phyloP scores from a whole-genome alignment of 2,797 vertebrate species.

The Dipus sagitta region DNA sequence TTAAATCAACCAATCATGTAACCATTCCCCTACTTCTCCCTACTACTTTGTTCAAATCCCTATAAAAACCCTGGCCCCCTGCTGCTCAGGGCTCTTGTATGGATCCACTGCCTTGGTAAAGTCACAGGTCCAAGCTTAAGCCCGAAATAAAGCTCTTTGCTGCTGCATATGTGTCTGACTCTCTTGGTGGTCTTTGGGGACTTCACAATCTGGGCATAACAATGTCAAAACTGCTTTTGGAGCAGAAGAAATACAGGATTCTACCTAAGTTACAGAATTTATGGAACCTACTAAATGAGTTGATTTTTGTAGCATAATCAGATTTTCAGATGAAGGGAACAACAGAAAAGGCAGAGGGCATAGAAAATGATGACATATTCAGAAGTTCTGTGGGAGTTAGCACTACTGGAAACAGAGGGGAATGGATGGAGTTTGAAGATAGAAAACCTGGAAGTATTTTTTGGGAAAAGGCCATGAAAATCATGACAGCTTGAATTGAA shows the following conservation, averaged over 20 bases:
- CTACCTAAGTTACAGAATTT: background rate
- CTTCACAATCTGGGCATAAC: too few species aligned
- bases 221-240: background rate
- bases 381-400: background rate
- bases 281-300: background rate
- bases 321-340: background rate
- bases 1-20: too few species aligned
- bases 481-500: conserved; percentile 13
- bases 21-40: too few species aligned
- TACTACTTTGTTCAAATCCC: too few species aligned
- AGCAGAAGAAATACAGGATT: background rate
- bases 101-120: too few species aligned
- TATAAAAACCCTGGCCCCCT: too few species aligned
- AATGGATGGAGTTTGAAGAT: background rate
- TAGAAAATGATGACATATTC: background rate
- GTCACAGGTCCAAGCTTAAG: too few species aligned
- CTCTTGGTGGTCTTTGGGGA: too few species aligned
- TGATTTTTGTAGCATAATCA: background rate
- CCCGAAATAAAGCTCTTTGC: too few species aligned
- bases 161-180: too few species aligned
- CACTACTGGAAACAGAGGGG: background rate
- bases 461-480: background rate
- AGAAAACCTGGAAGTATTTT: background rate
- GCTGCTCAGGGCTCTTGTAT: too few species aligned
- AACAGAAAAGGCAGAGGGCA: background rate